Conservation (phyloP, 1,140 invertebrate species). For the Probaryconus sp. region DNA sequence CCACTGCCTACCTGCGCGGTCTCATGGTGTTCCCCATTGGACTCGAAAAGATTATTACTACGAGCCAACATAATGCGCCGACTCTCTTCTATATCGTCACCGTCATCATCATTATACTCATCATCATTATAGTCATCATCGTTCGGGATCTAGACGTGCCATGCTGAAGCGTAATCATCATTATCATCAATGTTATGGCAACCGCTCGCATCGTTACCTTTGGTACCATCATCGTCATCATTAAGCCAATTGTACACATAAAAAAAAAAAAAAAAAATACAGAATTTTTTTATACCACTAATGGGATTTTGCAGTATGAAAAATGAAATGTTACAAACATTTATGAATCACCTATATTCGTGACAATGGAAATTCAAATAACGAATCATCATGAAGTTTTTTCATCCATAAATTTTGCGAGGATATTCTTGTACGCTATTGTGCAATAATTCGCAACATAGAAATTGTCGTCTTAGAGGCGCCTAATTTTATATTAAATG, state of each 20-base stretch:
- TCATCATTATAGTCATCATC: conserved; percentile 48
- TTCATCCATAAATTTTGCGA: too few species aligned
- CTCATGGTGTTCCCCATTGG: conserved; percentile 54
- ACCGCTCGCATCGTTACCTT: conserved; percentile 13
- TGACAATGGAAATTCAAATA: too few species aligned
- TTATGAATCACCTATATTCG: too few species aligned
- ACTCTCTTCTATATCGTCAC: conserved; percentile 32
- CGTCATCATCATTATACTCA: conserved; percentile 40
- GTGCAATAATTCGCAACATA: too few species aligned
- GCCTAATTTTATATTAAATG: too few species aligned
- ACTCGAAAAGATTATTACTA: conserved; percentile 44
- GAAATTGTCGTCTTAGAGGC: too few species aligned
- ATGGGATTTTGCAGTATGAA: too few species aligned
- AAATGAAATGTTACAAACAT: too few species aligned
- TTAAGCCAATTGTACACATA: conserved; percentile 9
- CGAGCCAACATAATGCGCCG: conserved; percentile 25
- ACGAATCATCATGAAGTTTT: too few species aligned
- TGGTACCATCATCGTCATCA: conserved; percentile 9
- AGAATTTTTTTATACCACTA: too few species aligned
- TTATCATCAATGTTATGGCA: conserved; percentile 39
- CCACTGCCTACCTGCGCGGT: conserved; percentile 30
- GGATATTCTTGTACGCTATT: too few species aligned
- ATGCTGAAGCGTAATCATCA: conserved; percentile 54
- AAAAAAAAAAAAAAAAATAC: conserved; percentile 15
- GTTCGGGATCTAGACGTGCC: conserved; percentile 30